Evolutionary conservation across 2,797 vertebrate genomes (phyloP).

Genomic region (Channa striata): DNA sequence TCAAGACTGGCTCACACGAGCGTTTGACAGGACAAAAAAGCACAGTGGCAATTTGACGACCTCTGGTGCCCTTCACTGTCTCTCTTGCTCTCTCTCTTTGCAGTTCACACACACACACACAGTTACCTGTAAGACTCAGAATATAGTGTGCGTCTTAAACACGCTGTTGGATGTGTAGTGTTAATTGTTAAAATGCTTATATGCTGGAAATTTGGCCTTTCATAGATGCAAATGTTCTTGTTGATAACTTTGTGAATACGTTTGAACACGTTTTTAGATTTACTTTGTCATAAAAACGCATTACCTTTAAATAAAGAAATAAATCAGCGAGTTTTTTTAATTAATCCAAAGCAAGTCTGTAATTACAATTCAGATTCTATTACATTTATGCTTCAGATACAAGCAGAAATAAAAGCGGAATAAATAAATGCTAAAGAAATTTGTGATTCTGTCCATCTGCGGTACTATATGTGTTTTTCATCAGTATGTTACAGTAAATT

Average conservation of each 20-base stretch:
- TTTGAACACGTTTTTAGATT: too few species aligned
- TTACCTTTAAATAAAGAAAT: neutral
- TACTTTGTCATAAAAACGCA: neutral
- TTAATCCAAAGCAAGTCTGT: neutral
- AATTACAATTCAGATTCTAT: neutral
- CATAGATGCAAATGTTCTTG: neutral
- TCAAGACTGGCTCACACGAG: slow-evolving; percentile 69
- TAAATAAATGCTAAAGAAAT: slow-evolving; percentile 27
- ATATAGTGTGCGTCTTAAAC: slow-evolving; percentile 34
- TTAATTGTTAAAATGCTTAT: slow-evolving; percentile 12
- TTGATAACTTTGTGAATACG: too few species aligned
- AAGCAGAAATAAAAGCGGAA: slow-evolving; percentile 20
- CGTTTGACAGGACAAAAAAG: slow-evolving; percentile 74
- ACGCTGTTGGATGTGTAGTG: slow-evolving; percentile 8
- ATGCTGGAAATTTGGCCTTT: slow-evolving; percentile 23
- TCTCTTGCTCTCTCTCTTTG: slow-evolving; percentile 23
- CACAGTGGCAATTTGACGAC: slow-evolving; percentile 70
- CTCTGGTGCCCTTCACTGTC: slow-evolving; percentile 71
- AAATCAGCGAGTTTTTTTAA: neutral
- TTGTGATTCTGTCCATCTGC: slow-evolving; percentile 13
- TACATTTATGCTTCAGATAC: neutral
- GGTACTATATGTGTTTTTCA: slow-evolving; percentile 1
- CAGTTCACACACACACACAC: slow-evolving; percentile 1
- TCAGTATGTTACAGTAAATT: slow-evolving; percentile 24
- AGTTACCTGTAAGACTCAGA: slow-evolving; percentile 38